Evolutionary conservation across 2,113 vertebrate genomes (phyloP).

Genomic region (Pseudorasbora parva): DNA sequence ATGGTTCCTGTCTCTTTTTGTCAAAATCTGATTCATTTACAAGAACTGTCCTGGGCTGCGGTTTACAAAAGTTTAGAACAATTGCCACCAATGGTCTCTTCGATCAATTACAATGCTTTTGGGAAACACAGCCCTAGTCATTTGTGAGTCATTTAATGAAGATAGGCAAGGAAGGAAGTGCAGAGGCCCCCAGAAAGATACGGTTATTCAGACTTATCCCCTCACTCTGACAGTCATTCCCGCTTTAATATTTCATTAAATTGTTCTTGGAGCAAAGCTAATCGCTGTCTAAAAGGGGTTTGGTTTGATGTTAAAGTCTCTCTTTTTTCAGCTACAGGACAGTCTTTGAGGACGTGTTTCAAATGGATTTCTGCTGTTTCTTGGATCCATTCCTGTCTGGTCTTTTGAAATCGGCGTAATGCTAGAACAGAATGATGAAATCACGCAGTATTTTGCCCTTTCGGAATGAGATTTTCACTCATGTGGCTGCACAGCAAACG

Average conservation of each 20-base stretch:
- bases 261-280: not conserved
- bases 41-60: not conserved
- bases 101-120: no score
- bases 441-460: conserved; percentile 3
- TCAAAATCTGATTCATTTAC: not conserved
- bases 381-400: not conserved
- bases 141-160: not conserved
- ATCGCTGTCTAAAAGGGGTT: not conserved
- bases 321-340: not conserved
- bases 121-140: not conserved
- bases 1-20: not conserved
- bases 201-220: not conserved
- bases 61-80: no score
- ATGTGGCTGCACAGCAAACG: conserved; percentile 43
- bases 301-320: not conserved
- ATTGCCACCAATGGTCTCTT: no score
- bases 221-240: not conserved
- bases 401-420: not conserved
- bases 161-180: not conserved
- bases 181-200: not conserved
- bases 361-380: conserved; percentile 9
- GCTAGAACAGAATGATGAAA: conserved; percentile 28
- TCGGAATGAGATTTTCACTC: not conserved
- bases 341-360: not conserved
- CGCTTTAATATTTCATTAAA: not conserved